Conservation (phyloP, 2,113 vertebrate genomes). For the Phalacrocorax carbo region DNA sequence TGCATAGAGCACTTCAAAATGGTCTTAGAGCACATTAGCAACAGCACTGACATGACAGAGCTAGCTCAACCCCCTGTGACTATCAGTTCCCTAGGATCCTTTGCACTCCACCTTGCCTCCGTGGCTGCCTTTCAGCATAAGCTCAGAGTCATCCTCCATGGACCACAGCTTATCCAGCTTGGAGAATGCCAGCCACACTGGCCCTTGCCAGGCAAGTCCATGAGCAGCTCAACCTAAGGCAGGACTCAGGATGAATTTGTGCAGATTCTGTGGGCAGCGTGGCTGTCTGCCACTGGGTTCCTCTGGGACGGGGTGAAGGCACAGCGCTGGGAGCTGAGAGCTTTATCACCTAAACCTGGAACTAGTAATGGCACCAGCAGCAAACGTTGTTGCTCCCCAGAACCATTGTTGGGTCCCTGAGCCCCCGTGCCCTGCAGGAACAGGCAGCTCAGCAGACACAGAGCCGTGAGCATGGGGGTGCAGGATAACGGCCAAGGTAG, state of each 20-base stretch:
- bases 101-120: neutral
- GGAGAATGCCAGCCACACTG: neutral
- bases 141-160: neutral
- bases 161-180: neutral
- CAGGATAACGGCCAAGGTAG: neutral
- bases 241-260: neutral
- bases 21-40: neutral
- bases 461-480: neutral
- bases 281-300: neutral
- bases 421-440: neutral
- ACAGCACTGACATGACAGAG: neutral
- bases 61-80: neutral
- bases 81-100: too few species aligned
- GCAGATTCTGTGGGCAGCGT: neutral
- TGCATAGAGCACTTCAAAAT: neutral
- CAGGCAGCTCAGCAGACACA: neutral
- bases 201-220: neutral
- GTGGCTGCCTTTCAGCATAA: neutral
- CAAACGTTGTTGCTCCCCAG: neutral
- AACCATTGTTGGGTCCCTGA: neutral
- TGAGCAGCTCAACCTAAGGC: neutral
- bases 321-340: neutral
- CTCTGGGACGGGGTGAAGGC: neutral
- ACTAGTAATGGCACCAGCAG: neutral
- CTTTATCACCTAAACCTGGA: neutral